These are phyloP conservation scores for Sus scrofa DNA, from an alignment of 2,113 vertebrate genomes.

Conservation along the genomic window T2T-Sscrofa CM000813.6:107252001-107252500, in stretches of 20 bases:
- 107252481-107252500: not conserved
- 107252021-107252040: not conserved
- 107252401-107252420: not conserved
- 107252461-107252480: not conserved
- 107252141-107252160: not conserved
- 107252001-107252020: not conserved
- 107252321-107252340: not conserved
- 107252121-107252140: not conserved
- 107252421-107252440: not conserved
- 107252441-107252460: not conserved
- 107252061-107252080: not conserved
- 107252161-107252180: not conserved
- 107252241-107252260: not conserved
- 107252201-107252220: rapidly evolving
- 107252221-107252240: not conserved
- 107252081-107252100: not conserved
- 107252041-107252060: not conserved
- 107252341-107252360: not conserved
- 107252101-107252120: not conserved
- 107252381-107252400: not conserved
- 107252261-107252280: not conserved
- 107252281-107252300: not conserved
- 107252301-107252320: not conserved
- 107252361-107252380: not conserved
- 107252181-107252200: not conserved